phyloP scores from a whole-genome alignment of 2,113 vertebrate genomes.

The Salvelinus sp. region DNA sequence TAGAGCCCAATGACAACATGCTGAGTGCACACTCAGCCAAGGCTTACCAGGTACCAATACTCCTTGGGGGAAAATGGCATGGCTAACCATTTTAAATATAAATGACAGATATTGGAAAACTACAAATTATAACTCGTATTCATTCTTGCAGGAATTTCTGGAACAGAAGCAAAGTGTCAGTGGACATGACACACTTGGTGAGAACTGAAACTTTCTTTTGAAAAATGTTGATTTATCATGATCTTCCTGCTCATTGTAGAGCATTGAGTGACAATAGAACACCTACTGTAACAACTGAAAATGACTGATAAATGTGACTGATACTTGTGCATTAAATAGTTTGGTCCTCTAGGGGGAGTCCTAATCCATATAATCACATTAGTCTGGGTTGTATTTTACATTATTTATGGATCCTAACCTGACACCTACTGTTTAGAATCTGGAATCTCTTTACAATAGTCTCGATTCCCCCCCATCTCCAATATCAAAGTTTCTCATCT shows the following conservation, averaged over 20 bases:
- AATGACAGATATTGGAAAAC: too few species aligned
- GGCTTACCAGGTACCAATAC: conserved; percentile 51
- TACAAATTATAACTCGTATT: too few species aligned
- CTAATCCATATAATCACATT: too few species aligned
- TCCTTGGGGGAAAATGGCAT: background rate
- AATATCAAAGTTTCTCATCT: too few species aligned
- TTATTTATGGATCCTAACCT: too few species aligned
- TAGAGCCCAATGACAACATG: conserved; percentile 51
- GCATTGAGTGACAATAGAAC: too few species aligned
- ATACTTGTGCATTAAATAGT: conserved; percentile 3
- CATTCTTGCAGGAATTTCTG: conserved; percentile 46
- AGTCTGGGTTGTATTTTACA: too few species aligned
- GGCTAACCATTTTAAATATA: background rate
- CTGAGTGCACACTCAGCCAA: conserved; percentile 43
- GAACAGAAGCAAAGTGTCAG: conserved; percentile 29
- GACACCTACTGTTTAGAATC: too few species aligned
- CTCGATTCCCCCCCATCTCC: too few species aligned
- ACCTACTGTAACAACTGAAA: background rate
- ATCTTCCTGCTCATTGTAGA: too few species aligned
- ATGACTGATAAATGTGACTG: background rate
- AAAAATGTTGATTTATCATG: too few species aligned
- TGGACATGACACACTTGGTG: conserved; percentile 55
- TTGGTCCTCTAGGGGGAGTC: conserved; percentile 12
- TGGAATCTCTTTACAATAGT: too few species aligned
- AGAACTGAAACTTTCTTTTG: background rate